Evolutionary conservation across 2,888 invertebrate species (phyloP), one percentile per base, ranked within the genome.

Genomic region (Xylota segnis): DNA sequence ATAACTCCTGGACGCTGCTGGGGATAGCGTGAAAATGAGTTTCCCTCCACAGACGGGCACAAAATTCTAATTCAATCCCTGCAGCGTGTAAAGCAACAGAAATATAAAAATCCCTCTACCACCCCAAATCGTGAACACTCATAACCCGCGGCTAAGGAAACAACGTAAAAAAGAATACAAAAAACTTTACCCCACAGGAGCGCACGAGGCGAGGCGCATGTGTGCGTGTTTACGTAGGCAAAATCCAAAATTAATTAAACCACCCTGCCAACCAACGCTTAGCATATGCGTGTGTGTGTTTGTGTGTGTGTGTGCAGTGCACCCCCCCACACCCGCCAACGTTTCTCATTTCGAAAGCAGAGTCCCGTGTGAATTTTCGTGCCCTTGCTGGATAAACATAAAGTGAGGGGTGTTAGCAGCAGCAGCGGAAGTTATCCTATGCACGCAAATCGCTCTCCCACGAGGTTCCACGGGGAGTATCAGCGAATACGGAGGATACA

Each of bases 161-260:
- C 34, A 47, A 71, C 34, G 12, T 7, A 56, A 71, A 47, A n/a
- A 58, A 23, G 23, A 23, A 32, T 23, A n/a, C 14, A 23, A 58
- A 58, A 45, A 9, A 37, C 37, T 37, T n/a, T 14, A 34, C 71
- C 27, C 40, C 61, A 50, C 7, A 29, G 40, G 14, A 50, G 50
- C 9, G 45, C 37, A 10, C 56, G 45, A 54, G n/a, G n/a, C 10
- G 34, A 12, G 29, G 16, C 43, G 54, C 18, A 18, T 70, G 43
- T 71, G 34, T 32, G 32, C 23, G 43, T 74, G 52, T 63, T 43
- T 43, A 52, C 34, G 74, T 52, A 37, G 61, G 4, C 52, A 63
- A 45, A 74, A 74, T 63, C 32, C 74, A 45, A 54, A 63, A 74
- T 74, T 74, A 74, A 74, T 74, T 74, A 54, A 74, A 74, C 63